Evolutionary conservation across 2,797 vertebrate genomes (phyloP), one percentile per base, ranked within the genome.

Genomic region (Potorous gilbertii): DNA sequence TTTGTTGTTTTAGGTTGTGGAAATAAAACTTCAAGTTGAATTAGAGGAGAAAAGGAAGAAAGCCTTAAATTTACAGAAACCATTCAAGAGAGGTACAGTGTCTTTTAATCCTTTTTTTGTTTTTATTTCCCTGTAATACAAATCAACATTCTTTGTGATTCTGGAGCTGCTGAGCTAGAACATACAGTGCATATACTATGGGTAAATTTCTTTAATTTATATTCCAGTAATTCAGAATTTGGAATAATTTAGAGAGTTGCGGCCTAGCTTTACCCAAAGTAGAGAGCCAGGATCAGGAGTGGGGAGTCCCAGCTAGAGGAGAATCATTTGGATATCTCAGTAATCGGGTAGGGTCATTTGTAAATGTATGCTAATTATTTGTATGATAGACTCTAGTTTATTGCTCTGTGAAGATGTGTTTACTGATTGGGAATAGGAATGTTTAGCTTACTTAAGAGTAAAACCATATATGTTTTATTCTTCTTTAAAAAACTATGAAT

Each of bases 11-110:
- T 97, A 99, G 99, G 99, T 99, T 92, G 99, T 99, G 92, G 99
- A 99, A 98, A 99, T 99, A 97, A 99, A 99, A 98, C 98, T 99
- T 1, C 99, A 99, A 96, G 99, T 99, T 97, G 98, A 99, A 96
- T 98, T 99, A 96, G 99, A 99, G 98, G 98, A 99, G 95, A 99
- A 99, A 97, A 99, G 98, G 91, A 99, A 98, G 89, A 99, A 99
- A 98, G 98, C 98, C n/a, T 98, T 99, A 90, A 94, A 98, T 92
- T 97, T 99, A 92, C 99, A 99, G 97, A 99, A 98, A 97, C 96
- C 97, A 31, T 98, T 98, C 96, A 97, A 95, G 93, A 99, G 98
- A 99, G 99, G 99, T 99, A 98, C 40, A 50, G 74, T 56, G 56
- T 28, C 46, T 59, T 57, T 50, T 55, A 16, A 46, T 91, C 24